Base-by-base conservation (phyloP, 1,140 invertebrate species). In the Anastrepha obliqua region DNA sequence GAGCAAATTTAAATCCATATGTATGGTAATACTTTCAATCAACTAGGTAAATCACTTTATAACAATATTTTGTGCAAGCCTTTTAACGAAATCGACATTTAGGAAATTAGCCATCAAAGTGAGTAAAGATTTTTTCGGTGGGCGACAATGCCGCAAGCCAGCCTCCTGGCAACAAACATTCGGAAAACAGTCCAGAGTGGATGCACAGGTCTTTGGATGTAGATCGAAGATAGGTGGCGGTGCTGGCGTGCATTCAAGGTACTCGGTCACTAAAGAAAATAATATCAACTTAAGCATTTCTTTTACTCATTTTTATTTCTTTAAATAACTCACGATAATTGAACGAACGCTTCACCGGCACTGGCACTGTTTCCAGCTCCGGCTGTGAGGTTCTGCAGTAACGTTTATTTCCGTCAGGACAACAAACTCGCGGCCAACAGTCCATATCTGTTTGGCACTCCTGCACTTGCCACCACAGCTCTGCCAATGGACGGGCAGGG, bases 161-260 rank as follows among this genome's bases (percentile, higher is more conserved):
- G 94, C 94, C 92, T 97, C 96, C 90, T 96, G 96, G 86, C 96
- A 97, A 91, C 96, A 97, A 60, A 97, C 93, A 92, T 96, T 96
- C 2, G 96, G 96, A 90, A 96, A 96, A 92, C 96, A 97, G 91
- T 96, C 96, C 9, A 96, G 92, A 15, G 95, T 95, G 4, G 94
- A 95, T 87, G 94, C 95, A 90, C 96, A 97, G 13, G 94, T 91
- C 89, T 95, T 95, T 4, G 96, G 95, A 91, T 96, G 96, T 59
- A 96, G 89, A 91, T 96, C 96, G 70, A 95, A 94, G 62, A 95
- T 90, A 47, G 94, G 93, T 51, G 95, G 94, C 3, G 96, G 96
- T 4, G 96, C 95, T n/a, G 95, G 92, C 8, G 96, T 96, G 90
- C 96, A 96, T 90, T 96, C 96, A 86, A 96, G 93, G 88, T 96